Evolutionary conservation across 2,797 vertebrate species (phyloP), one percentile per base, ranked within the genome.

Genomic region (Helostoma temminkii): DNA sequence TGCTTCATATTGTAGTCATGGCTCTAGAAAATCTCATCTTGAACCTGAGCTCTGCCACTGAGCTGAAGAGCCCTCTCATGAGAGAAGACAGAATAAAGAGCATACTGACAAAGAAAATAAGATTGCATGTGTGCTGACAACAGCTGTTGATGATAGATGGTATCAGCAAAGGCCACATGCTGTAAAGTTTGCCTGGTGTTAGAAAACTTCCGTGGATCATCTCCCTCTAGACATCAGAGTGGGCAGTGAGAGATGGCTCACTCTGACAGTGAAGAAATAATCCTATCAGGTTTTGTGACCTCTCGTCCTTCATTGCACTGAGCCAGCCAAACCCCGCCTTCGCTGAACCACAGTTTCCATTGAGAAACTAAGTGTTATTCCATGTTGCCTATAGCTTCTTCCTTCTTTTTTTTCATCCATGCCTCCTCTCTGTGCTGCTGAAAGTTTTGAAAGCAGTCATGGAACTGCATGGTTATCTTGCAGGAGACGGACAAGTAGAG

Each of bases 321-420:
- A 53, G 71, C 74, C 43, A 68, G 81, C 86, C 83, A 80, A 82
- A 76, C 69, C 56, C 71, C 63, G 69, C 66, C 67, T 64, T 49
- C 36, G 6, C 82, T 90, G 88, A 91, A 83, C 65, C 78, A 88
- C 73, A 84, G 74, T 94, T 93, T 94, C 92, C 93, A 90, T 84
- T 68, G 67, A 88, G 75, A 85, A 84, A 43, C 80, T 89, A 91
- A 93, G 80, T 76, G 84, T 89, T 87, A 91, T 93, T 92, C 90
- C 91, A 91, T 83, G 74, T 71, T 70, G 76, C 60, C 69, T 67
- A 74, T 67, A 71, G 77, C 66, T 59, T 81, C 76, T 58, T 43
- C 52, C 43, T 81, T 53, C 37, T 76, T 78, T 72, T 74, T 72
- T 71, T 85, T 78, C 34, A 36, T 25, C 55, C 71, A n/a, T 63